Percentiles rank a stretch among this genome's conserved stretches.
These are phyloP conservation scores for Bombyx huttoni DNA, from an alignment of 2,888 invertebrate genomes.

Conservation along the genomic window DNA sequence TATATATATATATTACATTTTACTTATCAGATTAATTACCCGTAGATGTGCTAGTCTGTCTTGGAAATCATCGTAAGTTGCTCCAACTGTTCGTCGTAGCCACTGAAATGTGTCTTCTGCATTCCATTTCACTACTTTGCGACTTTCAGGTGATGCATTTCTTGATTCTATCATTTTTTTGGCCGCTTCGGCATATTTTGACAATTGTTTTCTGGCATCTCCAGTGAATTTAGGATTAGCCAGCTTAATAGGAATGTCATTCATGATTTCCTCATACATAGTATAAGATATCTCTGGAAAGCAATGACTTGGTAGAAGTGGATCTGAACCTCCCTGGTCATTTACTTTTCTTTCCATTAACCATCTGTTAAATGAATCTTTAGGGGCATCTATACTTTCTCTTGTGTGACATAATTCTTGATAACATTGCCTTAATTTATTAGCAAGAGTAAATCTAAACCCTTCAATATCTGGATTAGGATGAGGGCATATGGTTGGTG, in stretches of 20 bases:
- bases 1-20: neutral
- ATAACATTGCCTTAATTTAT: slow-evolving; percentile 91
- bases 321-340: slow-evolving; percentile 89
- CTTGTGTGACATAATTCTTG: slow-evolving; percentile 94
- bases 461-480: slow-evolving; percentile 96
- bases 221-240: slow-evolving; percentile 96
- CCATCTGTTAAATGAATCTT: slow-evolving; percentile 97
- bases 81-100: slow-evolving; percentile 92
- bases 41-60: slow-evolving; percentile 91
- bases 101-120: slow-evolving; percentile 98
- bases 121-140: slow-evolving; percentile 98
- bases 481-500: slow-evolving; percentile 87
- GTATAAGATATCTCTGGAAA: slow-evolving; percentile 92
- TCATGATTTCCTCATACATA: slow-evolving; percentile 98
- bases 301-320: slow-evolving; percentile 92
- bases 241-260: slow-evolving; percentile 96
- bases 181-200: slow-evolving; percentile 95
- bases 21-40: slow-evolving; percentile 28
- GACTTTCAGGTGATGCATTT: slow-evolving; percentile 91
- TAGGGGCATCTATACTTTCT: slow-evolving; percentile 94
- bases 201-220: slow-evolving; percentile 94
- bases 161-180: slow-evolving; percentile 97
- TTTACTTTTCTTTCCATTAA: slow-evolving; percentile 94
- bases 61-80: slow-evolving; percentile 94
- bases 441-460: slow-evolving; percentile 84